phyloP scores from a whole-genome alignment of 2,888 invertebrate species.

The Apomyelois bistriatella region DNA sequence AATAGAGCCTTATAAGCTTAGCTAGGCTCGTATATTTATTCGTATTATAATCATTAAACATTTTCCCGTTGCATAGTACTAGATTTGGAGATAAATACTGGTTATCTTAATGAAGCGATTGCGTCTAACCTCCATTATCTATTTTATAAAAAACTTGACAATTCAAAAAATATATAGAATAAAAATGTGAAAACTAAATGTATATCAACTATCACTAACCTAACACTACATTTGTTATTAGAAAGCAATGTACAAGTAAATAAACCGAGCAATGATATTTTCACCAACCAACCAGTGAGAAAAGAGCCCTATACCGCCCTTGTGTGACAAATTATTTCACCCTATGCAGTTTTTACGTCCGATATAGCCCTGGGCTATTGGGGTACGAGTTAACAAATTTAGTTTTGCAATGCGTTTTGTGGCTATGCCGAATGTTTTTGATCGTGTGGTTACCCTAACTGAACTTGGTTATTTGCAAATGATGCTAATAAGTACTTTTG shows the following conservation, averaged over 20 bases:
- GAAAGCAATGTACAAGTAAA: constrained; percentile 1
- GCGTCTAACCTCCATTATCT: no score
- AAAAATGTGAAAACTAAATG: no score
- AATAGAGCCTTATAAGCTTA: no score
- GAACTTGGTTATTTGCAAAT: constrained; percentile 1
- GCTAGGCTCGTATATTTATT: no score
- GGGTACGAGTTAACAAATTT: constrained; percentile 44
- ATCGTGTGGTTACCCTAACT: constrained; percentile 11
- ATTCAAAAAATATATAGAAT: no score
- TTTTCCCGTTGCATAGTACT: no score
- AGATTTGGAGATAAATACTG: no score
- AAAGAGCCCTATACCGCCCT: constrained; percentile 3
- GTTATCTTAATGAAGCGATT: no score
- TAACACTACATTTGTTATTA: no score
- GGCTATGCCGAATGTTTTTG: constrained; percentile 16
- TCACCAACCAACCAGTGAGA: neutral
- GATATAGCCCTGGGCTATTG: constrained; percentile 23
- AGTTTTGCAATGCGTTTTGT: constrained; percentile 42
- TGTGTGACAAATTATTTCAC: constrained; percentile 27
- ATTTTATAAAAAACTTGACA: no score
- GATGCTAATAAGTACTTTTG: neutral
- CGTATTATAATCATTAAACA: no score
- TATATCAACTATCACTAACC: no score
- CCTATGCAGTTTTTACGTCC: constrained; percentile 37
- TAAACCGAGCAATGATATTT: neutral